Base-by-base conservation (phyloP, 2,113 vertebrate genomes). In the Triplophysa tibetana region DNA sequence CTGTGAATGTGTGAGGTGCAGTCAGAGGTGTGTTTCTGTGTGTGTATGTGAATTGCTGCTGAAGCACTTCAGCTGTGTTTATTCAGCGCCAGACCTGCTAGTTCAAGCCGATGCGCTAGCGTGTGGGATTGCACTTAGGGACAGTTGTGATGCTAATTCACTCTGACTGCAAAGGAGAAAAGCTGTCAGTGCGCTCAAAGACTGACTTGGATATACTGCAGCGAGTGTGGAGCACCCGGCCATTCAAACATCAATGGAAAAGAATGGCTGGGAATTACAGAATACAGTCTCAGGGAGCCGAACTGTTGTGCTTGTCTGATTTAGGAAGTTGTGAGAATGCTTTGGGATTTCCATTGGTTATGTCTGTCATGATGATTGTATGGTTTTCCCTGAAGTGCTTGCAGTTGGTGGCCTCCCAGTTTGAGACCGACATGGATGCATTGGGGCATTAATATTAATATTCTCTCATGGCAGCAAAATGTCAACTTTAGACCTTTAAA, bases 51-150 rank as follows among this genome's bases (percentile, higher is more conserved):
- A 77, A 38, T 82, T 75, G 82, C 62, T 61, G 84, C 74, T 82
- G 63, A 68, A 70, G 63, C 81, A 68, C 75, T 70, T 85, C 84
- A 81, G 84, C 84, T 74, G 73, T 89, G 88, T 88, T 89, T 89
- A 83, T 89, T 87, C 86, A 88, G 87, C 75, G 63, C 54, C 23
- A 29, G 69, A 86, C 81, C 82, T 88, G 85, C 86, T 74, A 72
- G 82, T 76, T 19, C 75, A 88, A 84, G 86, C 89, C 87, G 88
- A 88, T 86, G 75, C 58, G 73, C 79, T 82, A 88, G 85, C 63
- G 85, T 65, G 45, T 88, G 80, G 89, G 88, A 86, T 87, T 81
- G 85, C 83, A 86, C 78, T 83, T 79, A 76, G 81, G 43, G 77
- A 76, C 62, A 83, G 80, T 86, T 84, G 80, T 79, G 81, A 82